Evolutionary conservation across 2,113 vertebrate species (phyloP), one percentile per base, ranked within the genome.

Genomic region (Tretioscincus oriximinensis): DNA sequence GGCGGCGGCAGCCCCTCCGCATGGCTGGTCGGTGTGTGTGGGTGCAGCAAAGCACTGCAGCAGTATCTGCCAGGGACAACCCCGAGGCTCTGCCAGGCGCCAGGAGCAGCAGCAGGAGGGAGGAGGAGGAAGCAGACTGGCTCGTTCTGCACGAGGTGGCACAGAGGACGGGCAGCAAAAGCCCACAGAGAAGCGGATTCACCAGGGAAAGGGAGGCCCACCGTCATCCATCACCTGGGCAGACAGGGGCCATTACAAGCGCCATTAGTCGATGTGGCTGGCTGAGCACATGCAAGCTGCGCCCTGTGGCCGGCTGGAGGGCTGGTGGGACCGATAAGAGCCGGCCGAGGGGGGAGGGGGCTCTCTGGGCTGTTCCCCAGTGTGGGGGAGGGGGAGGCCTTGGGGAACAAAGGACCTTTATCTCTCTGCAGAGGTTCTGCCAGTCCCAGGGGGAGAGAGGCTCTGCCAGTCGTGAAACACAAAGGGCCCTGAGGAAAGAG

Each of bases 221-320:
- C 72, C 16, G 7, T 70, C 90, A 89, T 89, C 90, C 58, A 85
- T 92, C 89, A 73, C 0, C 41, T 10, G 54, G 2, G 41, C 1
- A 41, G 83, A 86, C 9, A 80, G 35, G 78, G 3, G n/a, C 0
- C 29, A 85, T 83, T 78, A 86, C 74, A 76, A 26, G 85, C 82
- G 49, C 64, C 84, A 77, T 85, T 61, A 88, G 47, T 65, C n/a
- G 24, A 7, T 73, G 0, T 0, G 49, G 75, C 8, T 4, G 16
- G 79, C 41, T 11, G 1, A 22, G 76, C 3, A 0, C 73, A 0
- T 54, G 20, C 54, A 29, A 54, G 28, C 45, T 9, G 72, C 51
- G 2, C 14, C 22, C 71, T 26, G 31, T 6, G 8, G 28, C 31
- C 2, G 24, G 54, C 64, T 9, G 22, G 20, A n/a, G n/a, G n/a